Base-by-base conservation (phyloP, 2,888 invertebrate genomes). In the Leucoma salicis region DNA sequence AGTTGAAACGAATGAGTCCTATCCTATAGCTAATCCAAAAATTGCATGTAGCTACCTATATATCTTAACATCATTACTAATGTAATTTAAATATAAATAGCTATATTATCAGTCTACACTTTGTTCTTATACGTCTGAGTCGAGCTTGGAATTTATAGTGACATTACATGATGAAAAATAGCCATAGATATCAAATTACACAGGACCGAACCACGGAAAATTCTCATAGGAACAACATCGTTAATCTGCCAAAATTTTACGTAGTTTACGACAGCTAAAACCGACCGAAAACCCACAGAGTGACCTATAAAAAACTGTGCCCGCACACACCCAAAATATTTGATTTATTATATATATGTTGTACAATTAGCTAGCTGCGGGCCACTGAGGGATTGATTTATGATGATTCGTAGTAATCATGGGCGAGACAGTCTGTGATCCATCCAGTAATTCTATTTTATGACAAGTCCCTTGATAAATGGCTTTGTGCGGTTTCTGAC, bases 341-440 rank as follows among this genome's bases (percentile, higher is more conserved):
- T 85, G 86, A 88, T 89, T 87, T 87, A 89, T 82, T 62, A 55
- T 58, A 68, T 67, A 72, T 70, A 81, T 82, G 78, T 79, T 78
- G 76, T 66, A 63, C 83, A 88, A 88, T 89, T 87, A 87, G 61
- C 43, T 66, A 72, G 69, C 76, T 85, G 86, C 85, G 84, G 83
- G 84, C 72, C 67, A 70, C 71, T 80, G 82, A 76, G 80, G 82
- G 85, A 69, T 64, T 86, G 89, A 89, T 88, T 88, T 89, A 89
- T 77, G 81, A 70, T 84, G 81, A 86, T 88, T 85, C 78, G 67
- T 57, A 70, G 79, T 81, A 79, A 86, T 85, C 83, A 76, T 78
- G 72, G 63, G 50, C 57, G 69, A 61, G 66, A 70, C 74, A 70
- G 74, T 57, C 70, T 74, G 77, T 74, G 83, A 82, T 83, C 80